phyloP scores from a whole-genome alignment of 2,113 vertebrate genomes.

The Corvus moneduloides region DNA sequence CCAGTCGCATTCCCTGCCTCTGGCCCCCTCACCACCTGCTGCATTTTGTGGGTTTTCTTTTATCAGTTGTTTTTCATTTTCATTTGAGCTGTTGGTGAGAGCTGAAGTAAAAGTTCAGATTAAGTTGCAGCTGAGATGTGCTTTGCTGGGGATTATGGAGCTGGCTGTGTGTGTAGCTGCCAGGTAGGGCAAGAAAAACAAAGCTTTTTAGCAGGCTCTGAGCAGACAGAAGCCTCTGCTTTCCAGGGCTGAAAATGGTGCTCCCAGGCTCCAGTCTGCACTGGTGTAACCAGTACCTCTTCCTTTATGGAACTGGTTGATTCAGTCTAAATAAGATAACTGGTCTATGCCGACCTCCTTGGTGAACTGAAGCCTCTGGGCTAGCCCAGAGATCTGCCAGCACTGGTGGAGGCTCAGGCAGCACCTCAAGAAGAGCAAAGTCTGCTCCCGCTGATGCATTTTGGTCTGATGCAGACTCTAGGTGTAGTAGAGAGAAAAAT shows the following conservation, averaged over 20 bases:
- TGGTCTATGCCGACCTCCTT: neutral
- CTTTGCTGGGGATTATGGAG: slow-evolving; percentile 3
- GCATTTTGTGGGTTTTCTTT: neutral
- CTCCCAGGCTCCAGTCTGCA: neutral
- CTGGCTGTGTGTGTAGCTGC: neutral
- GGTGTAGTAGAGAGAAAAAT: neutral
- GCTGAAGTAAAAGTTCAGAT: slow-evolving; percentile 20
- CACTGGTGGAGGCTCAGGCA: neutral
- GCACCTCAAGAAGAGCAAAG: neutral
- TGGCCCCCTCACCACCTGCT: neutral
- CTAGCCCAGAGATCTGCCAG: neutral
- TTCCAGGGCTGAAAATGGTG: neutral
- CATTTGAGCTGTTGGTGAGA: neutral
- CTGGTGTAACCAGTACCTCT: neutral
- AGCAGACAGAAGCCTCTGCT: neutral
- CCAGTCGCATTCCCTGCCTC: neutral
- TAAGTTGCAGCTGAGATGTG: slow-evolving; percentile 16
- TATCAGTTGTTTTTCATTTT: slow-evolving; percentile 34
- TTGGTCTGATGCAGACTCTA: neutral
- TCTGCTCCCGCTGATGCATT: neutral
- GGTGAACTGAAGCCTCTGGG: neutral
- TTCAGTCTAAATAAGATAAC: neutral
- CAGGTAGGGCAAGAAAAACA: neutral
- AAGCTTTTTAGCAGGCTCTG: neutral
- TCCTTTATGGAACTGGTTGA: neutral